These are phyloP conservation scores for Sycophaga agraensis DNA, from an alignment of 1,140 invertebrate species.

Conservation along the genomic window DNA sequence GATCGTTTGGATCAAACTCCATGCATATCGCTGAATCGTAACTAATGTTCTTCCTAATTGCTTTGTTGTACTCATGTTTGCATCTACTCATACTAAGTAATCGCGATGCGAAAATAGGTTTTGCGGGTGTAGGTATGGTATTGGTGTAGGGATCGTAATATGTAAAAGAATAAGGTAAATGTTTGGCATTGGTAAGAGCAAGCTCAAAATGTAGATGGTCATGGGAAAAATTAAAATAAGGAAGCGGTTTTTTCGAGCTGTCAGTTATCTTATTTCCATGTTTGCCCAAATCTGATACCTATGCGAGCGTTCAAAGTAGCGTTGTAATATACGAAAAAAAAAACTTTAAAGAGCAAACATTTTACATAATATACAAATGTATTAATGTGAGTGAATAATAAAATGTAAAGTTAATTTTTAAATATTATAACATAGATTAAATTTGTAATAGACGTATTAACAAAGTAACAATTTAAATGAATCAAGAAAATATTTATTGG, in stretches of 20 bases:
- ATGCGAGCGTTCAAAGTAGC: slow-evolving; percentile 2
- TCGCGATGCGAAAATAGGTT: slow-evolving; percentile 9
- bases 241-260: slow-evolving; percentile 32
- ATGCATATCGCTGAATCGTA: slow-evolving; percentile 39
- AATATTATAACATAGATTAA: neutral
- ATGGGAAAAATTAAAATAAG: slow-evolving; percentile 31
- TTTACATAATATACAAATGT: no score
- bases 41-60: neutral
- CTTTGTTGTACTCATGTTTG: neutral
- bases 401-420: neutral
- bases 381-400: neutral
- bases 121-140: slow-evolving; percentile 26
- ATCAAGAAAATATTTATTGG: neutral
- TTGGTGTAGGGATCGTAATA: slow-evolving; percentile 43
- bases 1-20: slow-evolving; percentile 32
- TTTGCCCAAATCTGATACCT: slow-evolving; percentile 36
- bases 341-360: no score
- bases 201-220: slow-evolving; percentile 25
- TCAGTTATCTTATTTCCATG: slow-evolving; percentile 40
- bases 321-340: slow-evolving; percentile 8
- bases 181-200: slow-evolving; percentile 16
- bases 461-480: neutral
- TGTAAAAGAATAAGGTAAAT: slow-evolving; percentile 36
- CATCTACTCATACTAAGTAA: neutral
- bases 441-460: neutral